Base-by-base conservation (phyloP, 2,888 invertebrate species). In the Stramonita haemastoma region DNA sequence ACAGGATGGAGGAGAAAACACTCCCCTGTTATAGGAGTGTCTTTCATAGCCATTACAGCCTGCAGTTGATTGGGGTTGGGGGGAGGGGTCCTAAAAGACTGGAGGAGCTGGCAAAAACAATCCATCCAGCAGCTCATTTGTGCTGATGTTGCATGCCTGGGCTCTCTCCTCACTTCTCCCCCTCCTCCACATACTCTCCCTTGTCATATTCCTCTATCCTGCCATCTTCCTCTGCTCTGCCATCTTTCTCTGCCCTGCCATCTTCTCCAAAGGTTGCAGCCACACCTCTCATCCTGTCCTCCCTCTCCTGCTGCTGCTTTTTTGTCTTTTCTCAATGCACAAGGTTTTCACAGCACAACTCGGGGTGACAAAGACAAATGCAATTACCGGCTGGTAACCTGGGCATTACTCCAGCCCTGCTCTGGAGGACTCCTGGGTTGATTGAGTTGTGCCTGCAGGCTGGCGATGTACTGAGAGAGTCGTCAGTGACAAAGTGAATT, bases 61-160 rank as follows among this genome's bases (percentile, higher is more conserved):
- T 46, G 46, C 8, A 46, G 46, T 46, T 46, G 34, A 34, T 34
- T 32, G 79, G 32, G 32, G 79, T 32, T 0, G 29, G 22, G 83
- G 19, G 29, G 19, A 32, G 32, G 60, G 86, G 46, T 36, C 83
- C 34, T 17, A 8, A 29, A n/a, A 56, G 86, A 86, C 8, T 6
- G 26, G 22, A 32, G 32, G 60, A 32, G 26, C 26, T 6, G 46
- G 36, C 56, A 56, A 60, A 32, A 60, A 86, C 86, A 86, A 86
- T 86, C 60, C 86, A 84, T 86, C 26, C 86, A 60, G 60, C 86
- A 60, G 86, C 46, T 86, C 26, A 86, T 86, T 86, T 83, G 83
- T 83, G 83, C 83, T 46, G 46, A 46, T 46, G 83, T 26, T n/a
- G n/a, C n/a, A n/a, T n/a, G n/a, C n/a, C n/a, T n/a, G n/a, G 83